These are phyloP conservation scores for Hippoglossus stenolepis DNA, from an alignment of 2,113 vertebrate species.

Conservation along the genomic window DNA sequence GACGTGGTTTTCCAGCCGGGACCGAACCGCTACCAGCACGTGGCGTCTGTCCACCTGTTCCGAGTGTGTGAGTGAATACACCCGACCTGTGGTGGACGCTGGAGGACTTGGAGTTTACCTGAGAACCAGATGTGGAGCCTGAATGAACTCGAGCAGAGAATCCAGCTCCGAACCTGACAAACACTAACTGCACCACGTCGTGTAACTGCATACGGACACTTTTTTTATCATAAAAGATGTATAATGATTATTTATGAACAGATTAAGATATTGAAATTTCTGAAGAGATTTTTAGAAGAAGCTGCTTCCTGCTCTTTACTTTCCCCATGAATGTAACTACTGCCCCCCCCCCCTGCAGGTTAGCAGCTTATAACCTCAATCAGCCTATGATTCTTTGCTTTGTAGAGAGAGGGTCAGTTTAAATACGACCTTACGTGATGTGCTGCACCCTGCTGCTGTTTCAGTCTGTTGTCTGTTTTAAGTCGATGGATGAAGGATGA, in stretches of 20 bases:
- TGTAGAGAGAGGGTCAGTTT: constrained; percentile 36
- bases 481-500: constrained; percentile 35
- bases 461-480: constrained; percentile 52
- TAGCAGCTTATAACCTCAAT: constrained; percentile 60
- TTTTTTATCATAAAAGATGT: constrained; percentile 47
- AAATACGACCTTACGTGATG: constrained; percentile 5
- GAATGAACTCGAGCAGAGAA: constrained; percentile 18
- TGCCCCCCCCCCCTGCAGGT: constrained; percentile 54
- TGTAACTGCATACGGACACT: constrained; percentile 41
- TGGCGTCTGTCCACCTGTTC: neutral
- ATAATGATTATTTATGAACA: constrained; percentile 58
- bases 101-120: constrained; percentile 1
- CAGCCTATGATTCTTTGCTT: constrained; percentile 36
- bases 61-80: neutral
- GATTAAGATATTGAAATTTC: constrained; percentile 17
- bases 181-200: constrained; percentile 11
- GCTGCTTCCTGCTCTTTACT: constrained; percentile 73
- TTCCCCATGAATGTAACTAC: neutral
- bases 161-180: constrained; percentile 28
- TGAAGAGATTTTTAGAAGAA: constrained; percentile 62
- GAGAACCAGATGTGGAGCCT: constrained; percentile 12
- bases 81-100: neutral
- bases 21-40: neutral
- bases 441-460: neutral
- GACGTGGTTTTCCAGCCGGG: neutral